Percentiles rank a stretch among this genome's conserved stretches.
phyloP scores from a whole-genome alignment of 2,888 invertebrate genomes.

The Eumerus sabulonum region DNA sequence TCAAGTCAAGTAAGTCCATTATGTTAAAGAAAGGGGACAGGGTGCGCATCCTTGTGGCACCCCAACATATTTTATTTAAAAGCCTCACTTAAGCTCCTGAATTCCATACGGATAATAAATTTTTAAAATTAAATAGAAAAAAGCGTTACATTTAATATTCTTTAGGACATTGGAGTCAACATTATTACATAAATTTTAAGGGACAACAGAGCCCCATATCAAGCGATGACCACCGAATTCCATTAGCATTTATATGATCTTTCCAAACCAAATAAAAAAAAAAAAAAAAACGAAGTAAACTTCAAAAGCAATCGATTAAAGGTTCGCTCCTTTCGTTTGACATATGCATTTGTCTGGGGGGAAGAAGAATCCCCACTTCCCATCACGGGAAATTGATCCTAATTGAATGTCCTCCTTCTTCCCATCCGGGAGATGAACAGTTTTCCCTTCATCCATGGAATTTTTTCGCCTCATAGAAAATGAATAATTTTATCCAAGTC shows the following conservation, averaged over 20 bases:
- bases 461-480: slow-evolving; percentile 9
- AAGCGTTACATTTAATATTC: too few species aligned
- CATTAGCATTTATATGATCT: slow-evolving; percentile 51
- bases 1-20: too few species aligned
- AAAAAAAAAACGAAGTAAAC: background rate
- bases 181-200: too few species aligned
- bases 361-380: background rate
- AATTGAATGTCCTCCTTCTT: slow-evolving; percentile 29
- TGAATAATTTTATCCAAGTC: slow-evolving; percentile 18
- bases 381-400: slow-evolving; percentile 27
- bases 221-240: slow-evolving; percentile 31
- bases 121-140: too few species aligned
- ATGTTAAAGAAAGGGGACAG: too few species aligned
- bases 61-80: too few species aligned
- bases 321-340: background rate
- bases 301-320: slow-evolving; percentile 53
- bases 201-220: slow-evolving; percentile 5
- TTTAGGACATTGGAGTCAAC: too few species aligned
- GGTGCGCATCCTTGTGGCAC: too few species aligned
- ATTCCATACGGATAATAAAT: too few species aligned
- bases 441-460: slow-evolving; percentile 21
- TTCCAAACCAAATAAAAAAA: background rate
- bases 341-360: slow-evolving; percentile 3
- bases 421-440: background rate
- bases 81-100: too few species aligned